These are phyloP conservation scores for Harmothoe impar DNA, from an alignment of 2,888 invertebrate species.

Conservation along the genomic window DNA sequence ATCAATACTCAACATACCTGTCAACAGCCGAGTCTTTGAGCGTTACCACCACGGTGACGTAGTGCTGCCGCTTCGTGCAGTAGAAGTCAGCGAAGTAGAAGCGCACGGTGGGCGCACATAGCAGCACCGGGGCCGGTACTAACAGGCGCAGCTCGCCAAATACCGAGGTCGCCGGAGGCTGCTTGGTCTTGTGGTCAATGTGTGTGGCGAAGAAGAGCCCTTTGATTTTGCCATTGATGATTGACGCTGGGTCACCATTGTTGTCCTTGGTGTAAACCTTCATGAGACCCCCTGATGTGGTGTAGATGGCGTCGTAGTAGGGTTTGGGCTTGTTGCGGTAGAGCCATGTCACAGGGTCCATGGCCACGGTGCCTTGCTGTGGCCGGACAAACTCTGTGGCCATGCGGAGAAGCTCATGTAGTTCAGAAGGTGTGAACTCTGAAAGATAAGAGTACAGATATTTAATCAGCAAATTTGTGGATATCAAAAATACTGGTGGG, in stretches of 20 bases:
- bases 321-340: slow-evolving; percentile 67
- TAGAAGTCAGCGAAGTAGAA: slow-evolving; percentile 66
- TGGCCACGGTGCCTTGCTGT: background rate
- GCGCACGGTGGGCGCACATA: background rate
- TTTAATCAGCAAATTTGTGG: too few species aligned
- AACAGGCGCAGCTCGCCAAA: slow-evolving; percentile 51
- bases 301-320: slow-evolving; percentile 64
- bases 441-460: too few species aligned
- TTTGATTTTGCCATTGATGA: slow-evolving; percentile 63
- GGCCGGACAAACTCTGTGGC: background rate
- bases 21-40: background rate
- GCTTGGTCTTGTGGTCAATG: background rate
- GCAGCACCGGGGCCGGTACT: slow-evolving; percentile 21
- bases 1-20: too few species aligned
- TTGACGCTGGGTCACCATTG: slow-evolving; percentile 60
- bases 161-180: background rate
- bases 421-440: slow-evolving; percentile 62
- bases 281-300: slow-evolving; percentile 64
- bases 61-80: slow-evolving; percentile 58
- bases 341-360: background rate
- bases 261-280: slow-evolving; percentile 63
- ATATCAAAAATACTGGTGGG: too few species aligned
- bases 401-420: slow-evolving; percentile 44
- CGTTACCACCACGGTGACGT: slow-evolving; percentile 47
- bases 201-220: slow-evolving; percentile 64